Percentiles rank a stretch among this genome's conserved stretches.
phyloP scores from a whole-genome alignment of 2,113 vertebrate species.

The Platanista minor region DNA sequence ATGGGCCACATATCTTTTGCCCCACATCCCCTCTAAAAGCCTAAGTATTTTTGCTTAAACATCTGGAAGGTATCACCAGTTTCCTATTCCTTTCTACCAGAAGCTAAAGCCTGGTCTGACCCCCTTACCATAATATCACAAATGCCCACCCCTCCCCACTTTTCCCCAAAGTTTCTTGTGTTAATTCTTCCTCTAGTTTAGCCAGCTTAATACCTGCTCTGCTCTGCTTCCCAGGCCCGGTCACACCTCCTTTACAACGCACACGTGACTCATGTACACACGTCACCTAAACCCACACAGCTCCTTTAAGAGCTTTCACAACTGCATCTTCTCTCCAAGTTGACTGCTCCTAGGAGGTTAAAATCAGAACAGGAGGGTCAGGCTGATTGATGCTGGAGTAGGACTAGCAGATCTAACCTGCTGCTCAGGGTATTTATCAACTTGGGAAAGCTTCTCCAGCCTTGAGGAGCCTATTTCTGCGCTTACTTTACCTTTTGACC shows the following conservation, averaged over 20 bases:
- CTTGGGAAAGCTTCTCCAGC: not conserved
- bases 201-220: not conserved
- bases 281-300: accelerated
- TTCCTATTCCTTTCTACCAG: not conserved
- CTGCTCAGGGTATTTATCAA: not conserved
- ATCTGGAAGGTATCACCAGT: not conserved
- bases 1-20: not conserved
- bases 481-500: not conserved
- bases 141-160: too few relatives aligned
- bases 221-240: not conserved
- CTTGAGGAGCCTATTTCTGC: not conserved
- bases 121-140: not conserved
- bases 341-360: not conserved
- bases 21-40: not conserved
- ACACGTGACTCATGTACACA: accelerated
- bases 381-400: not conserved
- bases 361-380: not conserved
- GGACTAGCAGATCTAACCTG: not conserved
- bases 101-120: not conserved
- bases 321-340: not conserved
- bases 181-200: not conserved
- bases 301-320: not conserved
- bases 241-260: not conserved
- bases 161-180: not conserved
- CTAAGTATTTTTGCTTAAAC: not conserved